Percentiles rank a stretch among this genome's conserved stretches.
These are phyloP conservation scores for Agonopterix heracliana DNA, from an alignment of 2,888 invertebrate species.

Conservation along the genomic window DNA sequence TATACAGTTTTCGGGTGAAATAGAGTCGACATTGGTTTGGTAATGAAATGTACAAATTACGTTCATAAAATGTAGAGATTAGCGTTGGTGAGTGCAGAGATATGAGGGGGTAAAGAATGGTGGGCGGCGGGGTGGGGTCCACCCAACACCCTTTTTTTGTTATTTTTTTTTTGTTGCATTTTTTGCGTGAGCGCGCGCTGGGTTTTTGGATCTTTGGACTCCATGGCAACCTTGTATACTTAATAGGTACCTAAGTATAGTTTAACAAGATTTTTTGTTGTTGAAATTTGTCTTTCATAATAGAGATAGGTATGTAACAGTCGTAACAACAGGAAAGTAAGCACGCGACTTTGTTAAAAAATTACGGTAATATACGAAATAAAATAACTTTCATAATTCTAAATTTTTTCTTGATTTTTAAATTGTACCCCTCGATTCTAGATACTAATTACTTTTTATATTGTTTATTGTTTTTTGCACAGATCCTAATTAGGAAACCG, in stretches of 20 bases:
- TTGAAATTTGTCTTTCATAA: neutral
- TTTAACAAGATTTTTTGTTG: conserved; percentile 12
- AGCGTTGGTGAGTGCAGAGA: conserved; percentile 70
- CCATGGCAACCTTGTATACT: conserved; percentile 34
- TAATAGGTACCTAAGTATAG: conserved; percentile 20
- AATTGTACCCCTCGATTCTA: neutral
- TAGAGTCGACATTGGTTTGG: conserved; percentile 28
- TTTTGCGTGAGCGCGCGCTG: conserved; percentile 59
- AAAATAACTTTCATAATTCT: too few species aligned
- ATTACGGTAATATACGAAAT: too few species aligned
- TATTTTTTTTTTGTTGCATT: conserved; percentile 69
- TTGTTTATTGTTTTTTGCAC: too few species aligned
- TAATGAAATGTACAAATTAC: conserved; percentile 42
- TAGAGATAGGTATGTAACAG: too few species aligned
- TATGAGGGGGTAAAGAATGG: conserved; percentile 46
- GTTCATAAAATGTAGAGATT: conserved; percentile 64
- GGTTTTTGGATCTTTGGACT: conserved; percentile 25
- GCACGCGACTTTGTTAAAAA: too few species aligned
- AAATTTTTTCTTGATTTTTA: too few species aligned
- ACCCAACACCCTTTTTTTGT: conserved; percentile 58
- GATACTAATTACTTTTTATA: too few species aligned
- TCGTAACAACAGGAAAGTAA: too few species aligned
- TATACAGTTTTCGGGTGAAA: conserved; percentile 16
- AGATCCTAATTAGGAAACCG: too few species aligned
- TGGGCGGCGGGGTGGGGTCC: conserved; percentile 46